phyloP scores from a whole-genome alignment of 2,797 vertebrate species.

The Rhynchotus rufescens region DNA sequence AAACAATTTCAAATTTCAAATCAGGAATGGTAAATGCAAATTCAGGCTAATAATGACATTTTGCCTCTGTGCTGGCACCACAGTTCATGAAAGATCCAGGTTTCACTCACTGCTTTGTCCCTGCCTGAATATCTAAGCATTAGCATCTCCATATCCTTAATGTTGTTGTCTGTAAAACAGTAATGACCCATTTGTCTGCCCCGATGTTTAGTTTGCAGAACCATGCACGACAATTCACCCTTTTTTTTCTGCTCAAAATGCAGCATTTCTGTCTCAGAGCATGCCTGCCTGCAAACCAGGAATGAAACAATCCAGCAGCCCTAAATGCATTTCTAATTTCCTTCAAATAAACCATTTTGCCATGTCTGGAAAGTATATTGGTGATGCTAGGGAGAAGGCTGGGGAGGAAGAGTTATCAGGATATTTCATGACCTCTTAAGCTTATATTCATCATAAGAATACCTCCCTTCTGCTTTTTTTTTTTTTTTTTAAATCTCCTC shows the following conservation, averaged over 20 bases:
- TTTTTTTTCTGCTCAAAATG: constrained; percentile 12
- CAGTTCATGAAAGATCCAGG: background rate
- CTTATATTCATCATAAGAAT: background rate
- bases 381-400: background rate
- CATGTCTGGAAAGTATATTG: constrained; percentile 21
- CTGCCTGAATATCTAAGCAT: background rate
- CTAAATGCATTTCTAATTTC: constrained; percentile 61
- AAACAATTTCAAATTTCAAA: background rate
- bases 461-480: background rate
- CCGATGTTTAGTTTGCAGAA: background rate
- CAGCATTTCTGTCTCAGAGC: constrained; percentile 20
- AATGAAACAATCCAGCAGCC: constrained; percentile 62
- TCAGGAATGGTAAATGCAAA: background rate
- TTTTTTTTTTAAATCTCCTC: background rate
- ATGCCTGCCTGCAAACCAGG: constrained; percentile 23
- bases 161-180: background rate
- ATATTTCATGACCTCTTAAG: constrained; percentile 11
- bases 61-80: background rate
- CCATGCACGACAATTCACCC: background rate
- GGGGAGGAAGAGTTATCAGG: background rate
- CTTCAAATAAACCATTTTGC: constrained; percentile 56
- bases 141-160: background rate
- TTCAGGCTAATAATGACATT: background rate
- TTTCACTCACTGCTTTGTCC: background rate
- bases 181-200: background rate